Base-by-base conservation (phyloP, 2,113 vertebrate genomes). In the Ptychochromis oligacanthus region DNA sequence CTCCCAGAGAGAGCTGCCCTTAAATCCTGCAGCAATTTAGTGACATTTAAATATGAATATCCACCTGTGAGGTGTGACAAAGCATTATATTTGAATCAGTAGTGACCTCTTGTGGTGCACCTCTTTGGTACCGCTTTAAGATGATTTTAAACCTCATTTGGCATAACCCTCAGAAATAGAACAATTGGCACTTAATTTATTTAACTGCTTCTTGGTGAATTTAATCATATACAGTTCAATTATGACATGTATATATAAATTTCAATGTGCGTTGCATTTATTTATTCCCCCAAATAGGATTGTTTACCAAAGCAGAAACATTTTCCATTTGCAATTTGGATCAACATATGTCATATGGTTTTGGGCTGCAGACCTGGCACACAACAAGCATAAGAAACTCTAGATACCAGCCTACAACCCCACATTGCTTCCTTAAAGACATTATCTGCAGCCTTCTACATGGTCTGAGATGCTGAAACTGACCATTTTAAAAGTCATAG, bases 101-200 rank as follows among this genome's bases (percentile, higher is more conserved):
- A 26, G 75, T 11, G 82, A 52, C 92, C 60, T 79, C 89, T 88
- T 15, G 84, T 91, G 89, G 86, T 61, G 2, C 1, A 17, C 2
- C 28, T 26, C 46, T 72, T 11, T 72, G 46, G 18, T 72, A n/a
- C 18, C 46, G n/a, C 67, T 52, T 72, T 52, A 52, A 31, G 65
- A 38, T 8, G 15, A 43, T 82, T 62, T 22, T 26, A 72, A 75
- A 46, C 34, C n/a, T 56, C 17, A 15, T 26, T 52, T 80, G 4
- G 1, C 10, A 12, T 31, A n/a, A 56, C 18, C 1, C 52, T 56
- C 49, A 31, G 18, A 22, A 14, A 14, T 8, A 80, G 1, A 24
- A 9, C n/a, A n/a, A 13, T 79, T 4, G 7, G 6, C 3, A 9
- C 15, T 34, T 14, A 7, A 12, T 1, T 17, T 31, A 6, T 1